These are phyloP conservation scores for Acronicta psi DNA, from an alignment of 2,888 invertebrate genomes.

Conservation along the genomic window DNA sequence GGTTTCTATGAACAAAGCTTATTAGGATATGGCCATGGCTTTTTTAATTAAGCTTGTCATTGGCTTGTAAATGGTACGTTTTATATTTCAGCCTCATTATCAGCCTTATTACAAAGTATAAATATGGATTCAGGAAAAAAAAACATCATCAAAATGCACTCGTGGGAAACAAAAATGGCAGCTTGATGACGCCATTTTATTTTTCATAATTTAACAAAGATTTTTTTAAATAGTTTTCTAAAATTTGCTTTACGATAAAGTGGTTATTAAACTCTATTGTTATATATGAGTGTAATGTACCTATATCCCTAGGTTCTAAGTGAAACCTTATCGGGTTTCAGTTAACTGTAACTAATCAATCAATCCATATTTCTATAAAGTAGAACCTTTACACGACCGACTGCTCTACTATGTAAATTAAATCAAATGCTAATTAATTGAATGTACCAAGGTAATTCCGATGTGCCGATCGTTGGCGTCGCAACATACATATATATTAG, in stretches of 20 bases:
- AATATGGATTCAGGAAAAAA: too few relatives aligned
- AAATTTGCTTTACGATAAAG: too few relatives aligned
- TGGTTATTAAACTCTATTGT: too few relatives aligned
- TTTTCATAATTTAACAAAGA: too few relatives aligned
- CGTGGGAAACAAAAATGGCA: too few relatives aligned
- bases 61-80: conserved; percentile 1
- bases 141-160: too few relatives aligned
- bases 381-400: conserved; percentile 17
- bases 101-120: background rate
- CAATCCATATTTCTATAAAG: conserved; percentile 15
- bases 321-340: background rate
- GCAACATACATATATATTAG: conserved; percentile 23
- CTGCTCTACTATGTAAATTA: conserved; percentile 35
- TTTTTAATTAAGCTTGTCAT: conserved; percentile 1
- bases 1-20: conserved; percentile 8
- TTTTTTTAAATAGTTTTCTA: too few relatives aligned
- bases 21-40: conserved; percentile 17
- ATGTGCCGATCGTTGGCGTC: conserved; percentile 25
- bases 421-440: conserved; percentile 50
- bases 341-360: conserved; percentile 14
- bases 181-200: too few relatives aligned
- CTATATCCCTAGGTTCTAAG: background rate
- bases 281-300: too few relatives aligned
- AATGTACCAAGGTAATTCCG: conserved; percentile 39
- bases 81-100: conserved; percentile 2